Evolutionary conservation across 2,888 invertebrate genomes (phyloP).

Genomic region (Ditula angustiorana): DNA sequence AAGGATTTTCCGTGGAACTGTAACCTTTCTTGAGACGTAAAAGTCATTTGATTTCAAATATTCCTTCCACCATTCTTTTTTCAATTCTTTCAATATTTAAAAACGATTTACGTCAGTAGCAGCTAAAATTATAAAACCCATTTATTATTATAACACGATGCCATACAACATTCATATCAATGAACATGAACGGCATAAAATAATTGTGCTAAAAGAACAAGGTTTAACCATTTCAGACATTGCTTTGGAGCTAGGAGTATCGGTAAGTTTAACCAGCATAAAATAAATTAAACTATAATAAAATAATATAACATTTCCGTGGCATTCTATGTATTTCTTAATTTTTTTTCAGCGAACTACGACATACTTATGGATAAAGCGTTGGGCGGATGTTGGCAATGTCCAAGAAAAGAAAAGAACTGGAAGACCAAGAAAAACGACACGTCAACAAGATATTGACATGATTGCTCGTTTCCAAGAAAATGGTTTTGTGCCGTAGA

Average conservation of each 20-base stretch:
- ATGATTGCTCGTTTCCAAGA: slow-evolving; percentile 21
- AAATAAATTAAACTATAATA: not conserved
- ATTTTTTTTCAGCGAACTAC: not conserved
- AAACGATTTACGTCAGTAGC: too few species aligned
- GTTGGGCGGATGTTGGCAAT: not conserved
- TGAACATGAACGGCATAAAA: not conserved
- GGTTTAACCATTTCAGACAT: not conserved
- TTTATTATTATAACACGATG: too few species aligned
- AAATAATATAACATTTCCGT: not conserved
- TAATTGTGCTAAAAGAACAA: not conserved
- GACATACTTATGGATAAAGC: not conserved
- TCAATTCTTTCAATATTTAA: too few species aligned
- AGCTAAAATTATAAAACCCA: too few species aligned
- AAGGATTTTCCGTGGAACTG: too few species aligned
- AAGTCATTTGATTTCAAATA: too few species aligned
- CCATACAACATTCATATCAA: not conserved
- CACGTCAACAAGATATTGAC: slow-evolving; percentile 16
- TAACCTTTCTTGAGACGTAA: too few species aligned
- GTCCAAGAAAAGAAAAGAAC: not conserved
- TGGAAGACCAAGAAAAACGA: slow-evolving; percentile 21
- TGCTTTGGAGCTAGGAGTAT: not conserved
- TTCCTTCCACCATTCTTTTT: too few species aligned
- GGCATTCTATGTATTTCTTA: not conserved
- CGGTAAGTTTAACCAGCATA: not conserved
- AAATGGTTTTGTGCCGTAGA: slow-evolving; percentile 16